Evolutionary conservation across 2,113 vertebrate species (phyloP).

Genomic region (Telmatochromis sp.): DNA sequence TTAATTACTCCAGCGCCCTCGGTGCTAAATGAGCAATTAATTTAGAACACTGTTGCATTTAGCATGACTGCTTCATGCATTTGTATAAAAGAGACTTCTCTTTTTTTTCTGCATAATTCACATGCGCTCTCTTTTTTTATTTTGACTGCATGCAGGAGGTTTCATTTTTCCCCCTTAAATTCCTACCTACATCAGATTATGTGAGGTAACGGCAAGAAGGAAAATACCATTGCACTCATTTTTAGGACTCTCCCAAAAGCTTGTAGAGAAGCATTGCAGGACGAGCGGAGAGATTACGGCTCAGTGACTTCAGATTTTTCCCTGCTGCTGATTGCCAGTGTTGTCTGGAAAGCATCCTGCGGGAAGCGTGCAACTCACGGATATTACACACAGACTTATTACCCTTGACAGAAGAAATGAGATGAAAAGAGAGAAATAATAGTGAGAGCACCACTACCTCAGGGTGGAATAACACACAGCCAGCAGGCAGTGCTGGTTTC

Average conservation of each 20-base stretch:
- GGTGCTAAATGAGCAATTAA: constrained; percentile 49
- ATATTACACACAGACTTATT: constrained; percentile 51
- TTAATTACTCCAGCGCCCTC: constrained; percentile 50
- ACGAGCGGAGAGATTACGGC: constrained; percentile 25
- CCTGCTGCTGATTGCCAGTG: constrained; percentile 44
- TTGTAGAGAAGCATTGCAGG: neutral
- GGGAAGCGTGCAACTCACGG: constrained; percentile 29
- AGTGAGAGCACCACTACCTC: too few relatives aligned
- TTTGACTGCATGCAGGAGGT: neutral
- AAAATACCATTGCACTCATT: neutral
- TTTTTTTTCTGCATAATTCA: neutral
- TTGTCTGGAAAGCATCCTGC: constrained; percentile 55
- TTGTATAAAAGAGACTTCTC: neutral
- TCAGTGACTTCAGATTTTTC: constrained; percentile 43
- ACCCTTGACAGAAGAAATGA: constrained; percentile 50
- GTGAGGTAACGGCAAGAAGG: neutral
- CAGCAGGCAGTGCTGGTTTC: too few relatives aligned
- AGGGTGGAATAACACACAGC: too few relatives aligned
- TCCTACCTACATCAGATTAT: neutral
- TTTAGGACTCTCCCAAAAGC: neutral
- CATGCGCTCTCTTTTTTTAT: neutral
- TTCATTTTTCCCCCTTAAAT: rapidly evolving
- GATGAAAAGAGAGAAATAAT: constrained; percentile 39
- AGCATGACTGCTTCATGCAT: neutral
- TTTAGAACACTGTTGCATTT: constrained; percentile 21